Evolutionary conservation across 2,888 invertebrate genomes (phyloP), one percentile per base, ranked within the genome.

Genomic region (Drosophila meridiana): DNA sequence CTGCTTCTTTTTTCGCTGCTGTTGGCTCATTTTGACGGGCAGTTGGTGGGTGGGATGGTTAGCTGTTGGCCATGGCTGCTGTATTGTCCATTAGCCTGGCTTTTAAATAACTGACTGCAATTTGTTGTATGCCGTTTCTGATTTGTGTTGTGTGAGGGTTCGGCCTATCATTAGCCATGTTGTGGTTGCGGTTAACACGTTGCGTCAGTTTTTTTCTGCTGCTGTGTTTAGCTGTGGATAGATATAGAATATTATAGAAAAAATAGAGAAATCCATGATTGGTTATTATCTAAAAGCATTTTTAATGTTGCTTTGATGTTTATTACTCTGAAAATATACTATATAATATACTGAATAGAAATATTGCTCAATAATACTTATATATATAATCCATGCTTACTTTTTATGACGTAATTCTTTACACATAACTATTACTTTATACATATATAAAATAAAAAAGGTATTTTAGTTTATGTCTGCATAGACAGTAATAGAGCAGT

Each of bases 51-150:
- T 53, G 20, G 36, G 0, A 2, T 3, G n/a, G 52, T 13, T 14
- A 26, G 38, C 52, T 52, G 53, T 28, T 28, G 36, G 38, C 36
- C 53, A 26, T 55, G 38, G 38, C n/a, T 40, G 32, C 14, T 2
- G 30, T n/a, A 40, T 26, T 63, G 57, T 40, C 75, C 48, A 62
- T 79, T 76, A 75, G 67, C 43, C 66, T 64, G 79, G 52, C 61
- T 59, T 76, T 72, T 70, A 73, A 70, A 69, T 76, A 83, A 77
- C 69, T 72, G 69, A 70, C 68, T 78, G 73, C 73, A 69, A 84
- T 83, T 84, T 78, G 86, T 77, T 71, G 56, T 32, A 43, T 52
- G 57, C 43, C 56, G 45, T 61, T 69, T 45, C 11, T 55, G 61
- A 69, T 77, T 77, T 76, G 69, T 56, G 56, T 38, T 57, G n/a